Base-by-base conservation (phyloP, 2,113 vertebrate genomes). In the Setophaga petechia region DNA sequence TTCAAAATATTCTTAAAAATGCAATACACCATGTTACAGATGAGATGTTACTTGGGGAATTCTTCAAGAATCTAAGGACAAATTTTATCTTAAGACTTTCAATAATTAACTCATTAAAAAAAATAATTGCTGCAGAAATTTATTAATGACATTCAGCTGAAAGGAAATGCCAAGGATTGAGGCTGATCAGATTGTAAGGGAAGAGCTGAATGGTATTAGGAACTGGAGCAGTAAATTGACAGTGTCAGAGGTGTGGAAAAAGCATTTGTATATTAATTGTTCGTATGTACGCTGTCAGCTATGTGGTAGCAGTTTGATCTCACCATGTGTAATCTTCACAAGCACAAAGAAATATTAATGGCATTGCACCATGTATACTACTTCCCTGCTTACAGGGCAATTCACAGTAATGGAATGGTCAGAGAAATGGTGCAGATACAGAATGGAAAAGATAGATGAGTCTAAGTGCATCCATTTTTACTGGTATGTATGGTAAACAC, bases 261-360 rank as follows among this genome's bases (percentile, higher is more conserved):
- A 30, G 3, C 8, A 16, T 41, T 35, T 72, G 4, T 84, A 6
- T 59, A 46, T 49, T 82, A 83, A 80, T 49, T 80, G 46, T 57
- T 88, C 18, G 47, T 59, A 21, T 63, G 13, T 16, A 72, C 0
- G 0, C 55, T 51, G 5, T n/a, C 47, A 75, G 15, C 23, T 57
- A 31, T 66, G 22, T 5, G 41, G 54, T 44, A 69, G 37, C 19
- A 62, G 25, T 69, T 69, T 58, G 43, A 78, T 68, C 68, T 54
- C 28, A 33, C 11, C 44, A 23, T 1, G 1, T 0, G 0, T 39
- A 75, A 58, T 55, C 11, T 75, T 30, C 21, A 52, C 17, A 12
- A 79, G 15, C 27, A 80, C 33, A 77, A 17, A 61, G 14, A 75
- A 65, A 61, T 57, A 43, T 2, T 63, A 68, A 65, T 51, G 30